Percentiles rank a stretch among this genome's conserved stretches.
These are phyloP conservation scores for Phrynocephalus forsythii DNA, from an alignment of 2,797 vertebrate species.

Conservation along the genomic window DNA sequence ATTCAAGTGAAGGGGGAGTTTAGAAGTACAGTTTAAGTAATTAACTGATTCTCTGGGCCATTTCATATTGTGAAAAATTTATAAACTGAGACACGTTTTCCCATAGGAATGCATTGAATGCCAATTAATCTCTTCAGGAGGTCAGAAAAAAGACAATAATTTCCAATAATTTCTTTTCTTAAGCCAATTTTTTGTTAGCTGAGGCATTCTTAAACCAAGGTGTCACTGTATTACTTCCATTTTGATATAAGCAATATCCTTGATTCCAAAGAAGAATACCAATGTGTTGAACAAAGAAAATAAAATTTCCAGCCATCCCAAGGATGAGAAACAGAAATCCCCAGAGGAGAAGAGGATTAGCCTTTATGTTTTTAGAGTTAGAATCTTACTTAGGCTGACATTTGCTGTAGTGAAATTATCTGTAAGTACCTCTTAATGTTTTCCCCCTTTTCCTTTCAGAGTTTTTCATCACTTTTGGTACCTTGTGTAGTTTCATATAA, in stretches of 20 bases:
- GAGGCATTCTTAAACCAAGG: too few relatives aligned
- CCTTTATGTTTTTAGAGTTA: background rate
- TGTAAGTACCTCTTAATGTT: background rate
- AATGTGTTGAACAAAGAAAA: background rate
- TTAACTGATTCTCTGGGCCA: too few relatives aligned
- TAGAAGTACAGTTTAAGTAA: background rate
- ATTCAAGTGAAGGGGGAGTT: background rate
- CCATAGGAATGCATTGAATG: too few relatives aligned
- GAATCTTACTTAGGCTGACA: background rate
- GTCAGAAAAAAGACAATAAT: too few relatives aligned
- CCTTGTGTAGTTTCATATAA: background rate
- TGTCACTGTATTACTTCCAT: background rate
- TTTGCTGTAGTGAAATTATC: background rate
- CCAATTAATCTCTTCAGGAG: too few relatives aligned
- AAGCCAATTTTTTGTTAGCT: too few relatives aligned
- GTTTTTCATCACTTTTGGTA: background rate
- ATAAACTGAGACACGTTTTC: too few relatives aligned
- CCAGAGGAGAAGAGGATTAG: background rate
- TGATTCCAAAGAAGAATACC: background rate
- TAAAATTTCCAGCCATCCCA: background rate
- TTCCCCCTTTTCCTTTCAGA: background rate
- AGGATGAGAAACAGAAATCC: background rate
- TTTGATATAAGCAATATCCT: background rate
- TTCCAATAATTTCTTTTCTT: too few relatives aligned
- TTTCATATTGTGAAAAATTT: too few relatives aligned